Percentiles rank a stretch among this genome's conserved stretches.
Evolutionary conservation across 2,888 invertebrate genomes (phyloP).

Genomic region (Acleris sparsana): DNA sequence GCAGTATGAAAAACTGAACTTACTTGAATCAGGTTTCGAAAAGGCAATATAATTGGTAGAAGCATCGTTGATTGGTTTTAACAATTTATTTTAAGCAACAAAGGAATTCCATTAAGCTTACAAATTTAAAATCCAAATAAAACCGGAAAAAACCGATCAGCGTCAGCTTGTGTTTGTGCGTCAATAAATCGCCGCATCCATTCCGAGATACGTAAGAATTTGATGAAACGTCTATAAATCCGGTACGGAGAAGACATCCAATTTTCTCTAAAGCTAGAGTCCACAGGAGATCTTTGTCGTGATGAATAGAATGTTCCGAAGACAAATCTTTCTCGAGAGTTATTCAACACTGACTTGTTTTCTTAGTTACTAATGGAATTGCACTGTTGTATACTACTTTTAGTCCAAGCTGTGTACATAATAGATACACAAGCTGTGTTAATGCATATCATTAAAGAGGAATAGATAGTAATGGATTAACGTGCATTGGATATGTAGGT

Average conservation of each 20-base stretch:
- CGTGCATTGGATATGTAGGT: too few species aligned
- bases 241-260: conserved; percentile 71
- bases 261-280: conserved; percentile 78
- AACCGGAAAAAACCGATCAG: neutral
- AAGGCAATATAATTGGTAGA: too few species aligned
- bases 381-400: conserved; percentile 21
- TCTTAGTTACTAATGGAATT: conserved; percentile 36
- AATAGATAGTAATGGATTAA: too few species aligned
- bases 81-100: too few species aligned
- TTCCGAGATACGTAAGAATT: conserved; percentile 37
- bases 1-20: too few species aligned
- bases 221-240: conserved; percentile 71
- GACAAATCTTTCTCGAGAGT: conserved; percentile 72
- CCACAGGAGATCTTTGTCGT: conserved; percentile 74
- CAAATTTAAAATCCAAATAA: neutral
- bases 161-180: neutral
- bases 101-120: too few species aligned
- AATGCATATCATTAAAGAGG: too few species aligned
- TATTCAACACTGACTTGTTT: conserved; percentile 55
- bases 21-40: too few species aligned
- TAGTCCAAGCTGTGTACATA: neutral
- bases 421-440: too few species aligned
- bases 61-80: too few species aligned
- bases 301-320: conserved; percentile 72
- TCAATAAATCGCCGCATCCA: conserved; percentile 44